A percentile compares a stretch with the other conserved stretches of the same genome.
Conservation (phyloP, 2,113 vertebrate genomes). For the Albula glossodonta region DNA sequence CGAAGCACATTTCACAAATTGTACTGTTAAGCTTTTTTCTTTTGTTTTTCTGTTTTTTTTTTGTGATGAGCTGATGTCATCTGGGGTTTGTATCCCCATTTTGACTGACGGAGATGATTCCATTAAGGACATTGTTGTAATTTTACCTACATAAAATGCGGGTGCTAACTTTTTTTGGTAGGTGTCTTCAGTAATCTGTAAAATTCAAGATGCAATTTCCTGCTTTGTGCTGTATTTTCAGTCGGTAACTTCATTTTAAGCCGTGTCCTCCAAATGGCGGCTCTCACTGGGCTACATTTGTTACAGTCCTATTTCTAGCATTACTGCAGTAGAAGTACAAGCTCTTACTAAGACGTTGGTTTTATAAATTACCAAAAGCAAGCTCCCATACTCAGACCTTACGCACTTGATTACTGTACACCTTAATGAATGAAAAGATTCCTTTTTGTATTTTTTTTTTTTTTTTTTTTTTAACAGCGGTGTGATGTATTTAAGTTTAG, state of each 20-base stretch:
- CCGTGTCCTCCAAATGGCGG: slow-evolving; percentile 64
- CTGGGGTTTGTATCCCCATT: not conserved
- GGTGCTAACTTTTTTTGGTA: slow-evolving; percentile 75
- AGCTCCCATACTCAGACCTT: slow-evolving; percentile 57
- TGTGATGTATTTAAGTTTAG: slow-evolving; percentile 68
- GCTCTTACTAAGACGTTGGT: slow-evolving; percentile 45
- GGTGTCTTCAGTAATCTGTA: slow-evolving; percentile 60
- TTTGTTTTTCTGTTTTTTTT: slow-evolving; percentile 36
- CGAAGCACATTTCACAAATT: slow-evolving; percentile 21
- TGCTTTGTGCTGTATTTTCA: slow-evolving; percentile 62
- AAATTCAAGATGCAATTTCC: slow-evolving; percentile 50
- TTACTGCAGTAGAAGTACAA: slow-evolving; percentile 41
- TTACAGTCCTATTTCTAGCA: slow-evolving; percentile 66
- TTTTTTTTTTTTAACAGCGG: slow-evolving; percentile 48
- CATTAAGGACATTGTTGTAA: slow-evolving; percentile 57
- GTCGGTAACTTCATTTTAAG: slow-evolving; percentile 61
- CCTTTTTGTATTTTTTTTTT: slow-evolving; percentile 35
- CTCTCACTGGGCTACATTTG: slow-evolving; percentile 63
- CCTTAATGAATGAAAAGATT: slow-evolving; percentile 50
- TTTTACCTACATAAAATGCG: slow-evolving; percentile 66
- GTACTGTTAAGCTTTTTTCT: slow-evolving; percentile 49
- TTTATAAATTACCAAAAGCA: slow-evolving; percentile 42
- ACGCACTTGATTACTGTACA: slow-evolving; percentile 56
- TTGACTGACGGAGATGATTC: slow-evolving; percentile 52
- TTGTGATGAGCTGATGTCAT: not conserved